These are phyloP conservation scores for Pachydiplax longipennis DNA, from an alignment of 2,888 invertebrate species.

Conservation along the genomic window DNA sequence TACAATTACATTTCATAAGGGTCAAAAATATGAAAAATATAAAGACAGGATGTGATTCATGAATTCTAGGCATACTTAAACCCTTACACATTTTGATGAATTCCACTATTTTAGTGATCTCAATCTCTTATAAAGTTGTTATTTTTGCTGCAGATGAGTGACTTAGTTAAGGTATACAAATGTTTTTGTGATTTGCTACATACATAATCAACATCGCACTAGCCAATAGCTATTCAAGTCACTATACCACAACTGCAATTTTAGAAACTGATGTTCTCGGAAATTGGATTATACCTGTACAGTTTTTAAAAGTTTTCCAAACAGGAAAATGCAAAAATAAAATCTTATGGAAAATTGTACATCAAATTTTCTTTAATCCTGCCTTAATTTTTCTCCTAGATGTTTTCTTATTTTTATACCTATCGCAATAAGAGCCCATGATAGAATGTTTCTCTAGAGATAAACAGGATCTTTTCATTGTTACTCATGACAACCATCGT, in stretches of 20 bases:
- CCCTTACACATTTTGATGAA: neutral
- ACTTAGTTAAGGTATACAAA: neutral
- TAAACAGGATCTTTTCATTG: slow-evolving; percentile 12
- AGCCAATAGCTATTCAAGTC: slow-evolving; percentile 15
- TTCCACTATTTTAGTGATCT: neutral
- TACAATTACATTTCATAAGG: neutral
- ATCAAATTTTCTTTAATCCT: slow-evolving; percentile 7
- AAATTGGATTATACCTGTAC: slow-evolving; percentile 1
- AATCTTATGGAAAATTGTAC: slow-evolving; percentile 34
- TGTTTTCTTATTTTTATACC: neutral
- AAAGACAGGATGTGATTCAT: neutral
- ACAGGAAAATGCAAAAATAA: slow-evolving; percentile 43
- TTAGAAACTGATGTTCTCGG: neutral
- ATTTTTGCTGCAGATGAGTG: neutral
- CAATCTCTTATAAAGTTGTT: neutral
- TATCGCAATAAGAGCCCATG: slow-evolving; percentile 10
- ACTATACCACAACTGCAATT: slow-evolving; percentile 22
- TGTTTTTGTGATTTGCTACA: neutral
- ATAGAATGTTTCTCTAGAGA: slow-evolving; percentile 11
- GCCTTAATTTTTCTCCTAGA: neutral
- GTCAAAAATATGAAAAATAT: neutral
- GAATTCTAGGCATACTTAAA: neutral
- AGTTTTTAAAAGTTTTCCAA: slow-evolving; percentile 27
- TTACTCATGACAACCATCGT: neutral
- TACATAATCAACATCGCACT: neutral